These are phyloP conservation scores for Archaeoteleia sp. DNA, from an alignment of 2,888 invertebrate genomes.

Conservation along the genomic window DNA sequence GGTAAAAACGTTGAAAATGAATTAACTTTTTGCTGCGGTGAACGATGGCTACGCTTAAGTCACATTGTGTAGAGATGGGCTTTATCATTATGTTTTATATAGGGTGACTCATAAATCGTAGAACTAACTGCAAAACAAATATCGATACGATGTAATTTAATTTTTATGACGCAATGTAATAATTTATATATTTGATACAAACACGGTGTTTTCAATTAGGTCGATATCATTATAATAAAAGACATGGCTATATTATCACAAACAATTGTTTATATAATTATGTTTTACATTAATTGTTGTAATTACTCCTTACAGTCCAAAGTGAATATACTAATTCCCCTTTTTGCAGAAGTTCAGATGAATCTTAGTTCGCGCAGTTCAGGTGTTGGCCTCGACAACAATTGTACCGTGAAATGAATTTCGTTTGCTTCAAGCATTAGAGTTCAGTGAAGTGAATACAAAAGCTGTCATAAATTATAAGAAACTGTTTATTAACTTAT, in stretches of 20 bases:
- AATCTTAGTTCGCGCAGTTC: conserved; percentile 18
- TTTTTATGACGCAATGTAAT: no score
- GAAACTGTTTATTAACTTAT: conserved; percentile 11
- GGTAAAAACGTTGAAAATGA: conserved; percentile 71
- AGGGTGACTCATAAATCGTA: conserved; percentile 19
- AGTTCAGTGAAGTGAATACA: conserved; percentile 32
- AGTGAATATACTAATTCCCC: conserved; percentile 12
- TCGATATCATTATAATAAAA: no score
- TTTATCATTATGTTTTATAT: conserved; percentile 43
- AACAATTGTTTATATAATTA: no score
- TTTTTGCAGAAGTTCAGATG: conserved; percentile 12
- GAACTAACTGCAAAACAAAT: background rate
- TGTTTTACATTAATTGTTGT: no score
- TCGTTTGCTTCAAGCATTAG: conserved; percentile 24
- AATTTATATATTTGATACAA: no score
- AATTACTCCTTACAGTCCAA: background rate
- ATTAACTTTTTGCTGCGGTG: conserved; percentile 68
- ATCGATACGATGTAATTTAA: background rate
- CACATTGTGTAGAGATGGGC: conserved; percentile 61
- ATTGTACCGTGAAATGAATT: conserved; percentile 41
- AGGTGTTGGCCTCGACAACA: conserved; percentile 32
- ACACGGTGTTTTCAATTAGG: no score
- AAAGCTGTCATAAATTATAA: conserved; percentile 37
- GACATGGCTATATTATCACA: no score
- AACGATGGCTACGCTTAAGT: conserved; percentile 59